Percentiles rank a stretch among this genome's conserved stretches.
Conservation (phyloP, 2,888 invertebrate genomes). For the Pristionchus fissidentatus region DNA sequence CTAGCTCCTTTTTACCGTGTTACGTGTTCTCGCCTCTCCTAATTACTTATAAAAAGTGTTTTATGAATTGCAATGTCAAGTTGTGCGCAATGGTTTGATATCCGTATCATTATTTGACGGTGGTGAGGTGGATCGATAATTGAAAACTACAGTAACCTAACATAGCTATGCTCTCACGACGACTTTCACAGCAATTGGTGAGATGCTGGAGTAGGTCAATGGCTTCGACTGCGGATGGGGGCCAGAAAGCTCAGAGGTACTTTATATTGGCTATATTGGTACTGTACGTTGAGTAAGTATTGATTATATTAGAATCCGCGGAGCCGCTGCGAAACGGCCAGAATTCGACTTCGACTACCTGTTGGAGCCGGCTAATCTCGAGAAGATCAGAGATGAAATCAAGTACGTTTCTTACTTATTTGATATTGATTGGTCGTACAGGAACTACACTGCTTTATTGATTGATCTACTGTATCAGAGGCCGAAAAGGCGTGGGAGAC, state of each 20-base stretch:
- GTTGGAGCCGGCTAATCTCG: conserved; percentile 65
- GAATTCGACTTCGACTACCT: conserved; percentile 73
- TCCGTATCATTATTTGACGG: not conserved
- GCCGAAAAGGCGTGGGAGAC: conserved; percentile 71
- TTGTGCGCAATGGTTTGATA: not conserved
- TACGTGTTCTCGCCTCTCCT: not conserved
- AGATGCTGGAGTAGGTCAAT: not conserved
- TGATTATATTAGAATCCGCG: conserved; percentile 26
- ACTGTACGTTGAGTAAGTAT: not conserved
- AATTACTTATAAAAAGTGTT: conserved; percentile 36
- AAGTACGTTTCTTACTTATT: conserved; percentile 36
- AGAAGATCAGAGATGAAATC: conserved; percentile 61
- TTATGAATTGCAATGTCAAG: not conserved
- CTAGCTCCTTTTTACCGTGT: conserved; percentile 1
- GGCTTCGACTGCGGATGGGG: not conserved
- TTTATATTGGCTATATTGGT: too few relatives aligned
- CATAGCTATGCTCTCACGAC: not conserved
- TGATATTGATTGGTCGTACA: too few relatives aligned
- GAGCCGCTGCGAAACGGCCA: conserved; percentile 55
- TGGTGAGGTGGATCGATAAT: not conserved
- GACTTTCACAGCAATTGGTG: not conserved
- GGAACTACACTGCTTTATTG: not conserved
- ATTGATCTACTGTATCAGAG: conserved; percentile 41
- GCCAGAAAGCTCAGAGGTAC: conserved; percentile 17
- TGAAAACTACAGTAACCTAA: not conserved